Percentiles rank a stretch among this genome's conserved stretches.
Conservation (phyloP, 2,113 vertebrate genomes). For the Oceanodroma tethys region DNA sequence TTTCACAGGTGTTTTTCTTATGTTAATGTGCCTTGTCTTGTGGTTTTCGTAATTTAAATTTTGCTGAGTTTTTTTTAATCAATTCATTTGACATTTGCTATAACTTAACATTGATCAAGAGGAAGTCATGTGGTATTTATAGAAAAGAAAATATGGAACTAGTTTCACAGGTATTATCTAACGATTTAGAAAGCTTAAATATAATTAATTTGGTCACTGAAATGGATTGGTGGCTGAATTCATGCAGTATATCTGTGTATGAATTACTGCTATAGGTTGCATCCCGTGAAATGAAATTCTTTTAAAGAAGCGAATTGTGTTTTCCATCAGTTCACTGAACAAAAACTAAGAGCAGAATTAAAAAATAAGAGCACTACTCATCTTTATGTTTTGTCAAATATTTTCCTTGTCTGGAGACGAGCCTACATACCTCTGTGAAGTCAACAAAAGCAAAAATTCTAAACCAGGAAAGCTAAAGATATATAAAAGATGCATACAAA, state of each 20-base stretch:
- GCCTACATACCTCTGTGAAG: background rate
- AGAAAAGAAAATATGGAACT: background rate
- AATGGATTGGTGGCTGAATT: background rate
- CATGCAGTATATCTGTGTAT: background rate
- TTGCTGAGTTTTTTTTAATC: background rate
- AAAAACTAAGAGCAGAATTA: background rate
- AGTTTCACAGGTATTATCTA: background rate
- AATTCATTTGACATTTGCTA: background rate
- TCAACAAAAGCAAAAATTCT: background rate
- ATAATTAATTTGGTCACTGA: background rate
- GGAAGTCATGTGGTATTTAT: background rate
- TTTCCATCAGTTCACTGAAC: background rate
- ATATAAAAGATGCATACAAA: background rate
- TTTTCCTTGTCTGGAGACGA: background rate
- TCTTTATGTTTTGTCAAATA: background rate
- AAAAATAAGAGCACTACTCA: background rate
- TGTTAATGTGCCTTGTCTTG: background rate
- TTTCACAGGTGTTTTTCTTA: background rate
- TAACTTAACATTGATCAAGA: background rate
- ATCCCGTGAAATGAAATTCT: conserved; percentile 4
- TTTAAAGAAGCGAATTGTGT: background rate
- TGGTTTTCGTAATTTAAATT: background rate
- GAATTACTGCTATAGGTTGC: background rate
- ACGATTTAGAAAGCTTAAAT: background rate
- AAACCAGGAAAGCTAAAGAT: background rate